A percentile compares a stretch with the other conserved stretches of the same genome.
Conservation (phyloP, 2,888 invertebrate genomes). For the Drosophila lutescens region DNA sequence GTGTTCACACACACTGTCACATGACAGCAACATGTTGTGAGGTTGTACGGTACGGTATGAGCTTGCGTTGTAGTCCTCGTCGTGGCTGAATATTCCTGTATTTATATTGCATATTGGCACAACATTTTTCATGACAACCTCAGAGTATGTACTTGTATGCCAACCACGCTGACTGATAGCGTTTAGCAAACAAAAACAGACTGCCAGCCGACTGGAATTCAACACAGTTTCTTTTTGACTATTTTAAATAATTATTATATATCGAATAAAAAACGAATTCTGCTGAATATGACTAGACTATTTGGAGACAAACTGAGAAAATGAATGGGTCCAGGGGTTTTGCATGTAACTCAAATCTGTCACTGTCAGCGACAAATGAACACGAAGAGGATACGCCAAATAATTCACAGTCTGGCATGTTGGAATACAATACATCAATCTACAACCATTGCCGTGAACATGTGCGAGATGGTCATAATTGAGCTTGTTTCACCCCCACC, state of each 20-base stretch:
- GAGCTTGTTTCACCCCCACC: too few species aligned
- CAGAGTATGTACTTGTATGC: neutral
- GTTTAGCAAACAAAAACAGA: neutral
- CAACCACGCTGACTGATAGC: neutral
- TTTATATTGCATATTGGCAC: conserved; percentile 14
- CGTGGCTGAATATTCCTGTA: conserved; percentile 2
- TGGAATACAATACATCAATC: conserved; percentile 26
- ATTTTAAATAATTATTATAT: too few species aligned
- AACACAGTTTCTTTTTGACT: neutral
- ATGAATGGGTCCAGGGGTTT: neutral
- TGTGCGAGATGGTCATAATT: neutral
- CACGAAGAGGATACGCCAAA: conserved; percentile 12
- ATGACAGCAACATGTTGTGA: conserved; percentile 64
- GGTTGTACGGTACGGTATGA: conserved; percentile 20
- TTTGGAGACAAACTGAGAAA: neutral
- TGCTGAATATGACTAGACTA: too few species aligned
- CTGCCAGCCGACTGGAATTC: neutral
- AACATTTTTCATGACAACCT: conserved; percentile 3
- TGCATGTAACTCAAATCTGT: conserved; percentile 34
- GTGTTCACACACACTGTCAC: conserved; percentile 46
- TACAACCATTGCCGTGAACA: conserved; percentile 14
- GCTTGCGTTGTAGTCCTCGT: conserved; percentile 34
- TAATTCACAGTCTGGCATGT: conserved; percentile 8
- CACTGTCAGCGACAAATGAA: conserved; percentile 6
- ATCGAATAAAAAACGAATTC: too few species aligned